Conservation (phyloP, 2,113 vertebrate species). For the Leptobrachium leishanense region DNA sequence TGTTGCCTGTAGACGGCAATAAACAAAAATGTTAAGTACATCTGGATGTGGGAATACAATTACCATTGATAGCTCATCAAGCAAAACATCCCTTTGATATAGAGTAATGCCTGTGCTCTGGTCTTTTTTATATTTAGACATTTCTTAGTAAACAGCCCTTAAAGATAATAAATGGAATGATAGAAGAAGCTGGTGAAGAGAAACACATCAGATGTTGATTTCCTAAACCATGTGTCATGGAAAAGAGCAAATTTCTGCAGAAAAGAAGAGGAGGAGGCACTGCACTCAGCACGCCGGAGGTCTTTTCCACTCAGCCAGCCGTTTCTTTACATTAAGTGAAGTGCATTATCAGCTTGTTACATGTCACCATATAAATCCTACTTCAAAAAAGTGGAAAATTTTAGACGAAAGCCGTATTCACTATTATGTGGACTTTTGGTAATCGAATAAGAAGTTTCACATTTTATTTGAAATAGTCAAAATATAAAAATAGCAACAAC, state of each 20-base stretch:
- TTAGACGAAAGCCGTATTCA: too few species aligned
- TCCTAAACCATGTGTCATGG: not conserved
- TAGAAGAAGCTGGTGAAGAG: not conserved
- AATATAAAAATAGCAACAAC: too few species aligned
- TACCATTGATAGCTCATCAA: not conserved
- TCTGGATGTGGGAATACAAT: slow-evolving; percentile 2
- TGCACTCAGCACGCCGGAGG: too few species aligned
- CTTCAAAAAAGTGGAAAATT: too few species aligned
- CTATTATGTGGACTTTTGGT: too few species aligned
- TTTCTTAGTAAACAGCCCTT: not conserved
- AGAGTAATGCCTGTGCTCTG: not conserved
- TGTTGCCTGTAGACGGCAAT: not conserved
- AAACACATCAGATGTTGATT: not conserved
- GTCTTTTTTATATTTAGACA: not conserved
- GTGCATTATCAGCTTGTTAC: too few species aligned
- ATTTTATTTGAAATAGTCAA: too few species aligned
- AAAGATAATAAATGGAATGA: not conserved
- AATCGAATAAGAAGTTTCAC: too few species aligned
- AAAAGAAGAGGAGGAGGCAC: not conserved
- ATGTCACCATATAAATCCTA: too few species aligned
- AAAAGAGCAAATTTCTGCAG: not conserved
- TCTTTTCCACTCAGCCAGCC: too few species aligned
- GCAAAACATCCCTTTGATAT: not conserved
- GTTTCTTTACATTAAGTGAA: too few species aligned
- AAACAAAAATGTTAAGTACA: slow-evolving; percentile 5